Evolutionary conservation across 1,140 invertebrate genomes (phyloP).

Genomic region (Polypedilum vanderplanki): DNA sequence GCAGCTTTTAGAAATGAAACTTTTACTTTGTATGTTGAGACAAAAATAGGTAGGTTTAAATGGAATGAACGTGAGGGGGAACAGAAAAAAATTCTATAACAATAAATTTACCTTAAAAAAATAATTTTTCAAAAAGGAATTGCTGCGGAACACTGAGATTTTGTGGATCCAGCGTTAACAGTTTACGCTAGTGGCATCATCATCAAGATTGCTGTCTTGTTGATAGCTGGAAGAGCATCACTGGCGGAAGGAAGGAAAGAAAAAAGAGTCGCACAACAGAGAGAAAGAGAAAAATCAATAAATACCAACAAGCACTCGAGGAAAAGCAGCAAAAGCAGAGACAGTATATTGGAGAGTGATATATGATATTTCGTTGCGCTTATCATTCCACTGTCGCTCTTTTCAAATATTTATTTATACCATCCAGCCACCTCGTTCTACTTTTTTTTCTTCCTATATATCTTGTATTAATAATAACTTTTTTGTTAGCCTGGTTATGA

Average conservation of each 20-base stretch:
- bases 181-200: not conserved
- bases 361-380: conserved; percentile 17
- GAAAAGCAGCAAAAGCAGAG: not conserved
- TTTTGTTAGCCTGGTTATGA: not conserved
- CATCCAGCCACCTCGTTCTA: not conserved
- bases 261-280: not conserved
- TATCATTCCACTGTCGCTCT: conserved; percentile 23
- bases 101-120: conserved; percentile 10
- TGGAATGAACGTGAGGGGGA: not conserved
- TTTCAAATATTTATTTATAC: conserved; percentile 23
- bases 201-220: not conserved
- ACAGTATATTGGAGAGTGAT: conserved; percentile 23
- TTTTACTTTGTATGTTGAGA: not conserved
- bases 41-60: not conserved
- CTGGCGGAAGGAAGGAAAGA: not conserved
- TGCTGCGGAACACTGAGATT: conserved; percentile 10
- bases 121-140: conserved; percentile 15
- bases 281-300: conserved; percentile 1
- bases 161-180: not conserved
- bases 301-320: conserved; percentile 7
- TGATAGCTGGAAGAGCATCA: not conserved
- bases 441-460: too few species aligned
- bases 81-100: not conserved
- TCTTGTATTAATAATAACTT: conserved; percentile 17
- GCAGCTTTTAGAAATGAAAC: not conserved